Base-by-base conservation (phyloP, 1,140 invertebrate species). In the Zaprionus tsacasi region DNA sequence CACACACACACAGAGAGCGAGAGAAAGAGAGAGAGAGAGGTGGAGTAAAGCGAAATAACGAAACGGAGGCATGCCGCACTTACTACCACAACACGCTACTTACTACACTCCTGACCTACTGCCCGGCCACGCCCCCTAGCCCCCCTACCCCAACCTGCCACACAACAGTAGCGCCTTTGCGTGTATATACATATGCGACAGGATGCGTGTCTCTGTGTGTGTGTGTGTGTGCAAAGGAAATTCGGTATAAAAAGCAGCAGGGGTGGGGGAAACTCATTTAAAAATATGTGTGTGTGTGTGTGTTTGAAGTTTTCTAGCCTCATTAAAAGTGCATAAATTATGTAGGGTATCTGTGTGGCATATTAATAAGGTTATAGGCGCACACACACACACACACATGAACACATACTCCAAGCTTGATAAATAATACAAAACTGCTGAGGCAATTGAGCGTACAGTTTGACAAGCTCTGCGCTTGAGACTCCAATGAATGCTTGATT, bases 51-150 rank as follows among this genome's bases (percentile, higher is more conserved):
- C 13, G 36, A 58, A 21, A 21, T 21, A 73, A 60, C 13, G 35
- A 43, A 61, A 56, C 69, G 69, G 58, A 70, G 66, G 66, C 81
- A 88, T 74, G 79, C 82, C 57, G 72, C 75, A 83, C 83, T 87
- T 88, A 80, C 83, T 83, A 80, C 83, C 80, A 43, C 40, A 21
- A 87, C 67, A 70, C 55, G 60, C 71, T 65, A 70, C 72, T 75
- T 70, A 64, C 55, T 70, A 76, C 83, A 83, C 83, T 88, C 83
- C 80, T 87, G 83, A 87, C 83, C 83, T 83, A 88, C 85, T 87
- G 77, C 80, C 61, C 40, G 64, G 66, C 55, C 40, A 45, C 40
- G 40, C 40, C 27, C 27, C 27, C 27, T 0, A 0, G 2, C 40
- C 17, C 60, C 48, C 68, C 12, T 56, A 45, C 50, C 17, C 15